Base-by-base conservation (phyloP, 2,888 invertebrate species). In the Cecidostiba fungosa region DNA sequence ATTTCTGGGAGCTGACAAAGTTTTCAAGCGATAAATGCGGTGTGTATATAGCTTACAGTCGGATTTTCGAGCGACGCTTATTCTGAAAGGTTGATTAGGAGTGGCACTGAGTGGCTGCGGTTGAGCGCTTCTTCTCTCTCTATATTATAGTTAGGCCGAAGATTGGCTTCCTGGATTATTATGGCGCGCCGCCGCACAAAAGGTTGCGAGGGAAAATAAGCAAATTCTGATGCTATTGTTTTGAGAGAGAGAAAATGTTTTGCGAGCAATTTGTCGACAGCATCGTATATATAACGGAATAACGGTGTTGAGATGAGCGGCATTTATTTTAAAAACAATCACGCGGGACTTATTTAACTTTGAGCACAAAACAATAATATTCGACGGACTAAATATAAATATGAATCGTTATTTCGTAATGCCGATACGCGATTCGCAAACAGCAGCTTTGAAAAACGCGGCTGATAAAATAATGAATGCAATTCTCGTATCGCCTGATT, bases 1-100 rank as follows among this genome's bases (percentile, higher is more conserved):
- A 66, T 66, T 82, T 47, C 36, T 23, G 29, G 19, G 2, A 43
- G 47, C 59, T 47, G 62, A 81, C 73, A 73, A 80, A 70, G 72
- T 80, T 80, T 72, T 43, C 23, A 26, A 39, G 36, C 19, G 77
- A 69, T 78, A 47, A 59, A 76, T 36, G 10, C n/a, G 23, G 26
- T 1, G 12, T 1, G 29, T 66, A 54, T 72, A 29, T 19, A 39
- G 10, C 50, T 59, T 1, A 19, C 14, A 12, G 43, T 29, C 74
- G 29, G 47, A 66, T 66, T 14, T 54, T 54, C 72, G 39, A 32
- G 16, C n/a, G n/a, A 19, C 2, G 36, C 47, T 43, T 43, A 39
- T 66, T 29, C 16, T 23, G 66, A 66, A 66, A 66, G 10, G 29
- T 14, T 29, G 66, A 66, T 66, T 66, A 66, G 66, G 29, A 66